Evolutionary conservation across 1,140 invertebrate genomes (phyloP), one percentile per base, ranked within the genome.

Genomic region (Drosophila yakuba): DNA sequence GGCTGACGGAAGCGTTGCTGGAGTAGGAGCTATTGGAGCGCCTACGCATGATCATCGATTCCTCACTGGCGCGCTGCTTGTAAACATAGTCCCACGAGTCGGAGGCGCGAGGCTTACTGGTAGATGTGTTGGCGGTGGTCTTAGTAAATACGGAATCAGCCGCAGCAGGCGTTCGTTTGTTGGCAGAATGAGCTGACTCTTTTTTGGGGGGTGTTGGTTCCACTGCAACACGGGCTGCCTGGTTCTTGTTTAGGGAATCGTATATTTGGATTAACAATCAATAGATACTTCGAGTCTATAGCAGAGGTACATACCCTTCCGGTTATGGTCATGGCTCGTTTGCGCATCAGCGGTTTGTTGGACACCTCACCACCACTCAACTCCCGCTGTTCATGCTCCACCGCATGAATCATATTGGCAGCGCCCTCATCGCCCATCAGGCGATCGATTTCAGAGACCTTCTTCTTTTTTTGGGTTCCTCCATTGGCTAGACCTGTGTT

Each of bases 1-100:
- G 78, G 45, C 64, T 79, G 1, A 94, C 93, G 80, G 94, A 95
- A 15, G 95, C 94, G 83, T 94, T 94, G 90, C 96, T 96, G 0
- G 96, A 97, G 91, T 96, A 96, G 12, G 96, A 97, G 89, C 96
- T 97, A 56, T 96, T 96, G 0, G 96, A 97, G 82, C 97, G 96
- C 50, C 96, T 93, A 43, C 96, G 93, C 76, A 97, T 95, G 36
- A 97, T 97, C 77, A 96, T 94, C 1, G 96, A 97, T 44, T 96
- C 96, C 76, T 96, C 95, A 35, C 95, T 82, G 23, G 83, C 95
- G 2, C 94, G 92, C 54, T 91, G 76, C 93, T 93, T 63, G 93
- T 94, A 94, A 92, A 93, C 93, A 79, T 95, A 94, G 74, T 94
- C 94, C 50, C 93, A 92, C 4, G 94, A 92, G 35, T 94, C 93